Conservation (phyloP, 2,113 vertebrate genomes). For the Pterocles burchelli region DNA sequence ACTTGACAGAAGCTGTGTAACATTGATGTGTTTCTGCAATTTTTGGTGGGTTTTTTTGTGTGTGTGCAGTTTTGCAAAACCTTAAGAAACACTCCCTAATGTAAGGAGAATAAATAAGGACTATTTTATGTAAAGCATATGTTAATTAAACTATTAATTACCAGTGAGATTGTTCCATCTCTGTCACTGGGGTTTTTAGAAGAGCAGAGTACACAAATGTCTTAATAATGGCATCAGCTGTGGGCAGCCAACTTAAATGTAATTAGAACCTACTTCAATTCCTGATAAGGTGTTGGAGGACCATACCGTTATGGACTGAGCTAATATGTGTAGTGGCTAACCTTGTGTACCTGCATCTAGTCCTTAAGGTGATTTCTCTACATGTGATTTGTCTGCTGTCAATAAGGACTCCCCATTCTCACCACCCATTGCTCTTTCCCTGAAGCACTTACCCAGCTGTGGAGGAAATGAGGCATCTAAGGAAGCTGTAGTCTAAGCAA, state of each 20-base stretch:
- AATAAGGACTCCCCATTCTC: not conserved
- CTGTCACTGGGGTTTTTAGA: not conserved
- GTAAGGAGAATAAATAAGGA: not conserved
- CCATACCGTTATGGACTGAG: not conserved
- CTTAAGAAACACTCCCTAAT: not conserved
- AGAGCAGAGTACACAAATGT: not conserved
- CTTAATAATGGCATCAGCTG: not conserved
- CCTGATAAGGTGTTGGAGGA: not conserved
- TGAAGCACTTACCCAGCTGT: not conserved
- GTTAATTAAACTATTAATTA: not conserved
- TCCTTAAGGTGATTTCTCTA: not conserved
- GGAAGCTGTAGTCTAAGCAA: not conserved
- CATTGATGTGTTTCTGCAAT: not conserved
- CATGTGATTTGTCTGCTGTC: not conserved
- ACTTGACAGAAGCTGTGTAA: not conserved
- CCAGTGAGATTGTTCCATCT: not conserved
- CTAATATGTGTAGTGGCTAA: not conserved
- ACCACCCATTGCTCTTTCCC: not conserved
- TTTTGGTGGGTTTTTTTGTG: not conserved
- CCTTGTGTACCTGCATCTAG: not conserved
- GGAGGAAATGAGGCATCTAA: not conserved
- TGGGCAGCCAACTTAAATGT: not conserved
- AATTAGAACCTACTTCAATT: not conserved
- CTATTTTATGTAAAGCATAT: not conserved
- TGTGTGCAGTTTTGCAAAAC: not conserved